A percentile compares a stretch with the other conserved stretches of the same genome.
Conservation (phyloP, 2,113 vertebrate species). For the Mastomys natalensis region DNA sequence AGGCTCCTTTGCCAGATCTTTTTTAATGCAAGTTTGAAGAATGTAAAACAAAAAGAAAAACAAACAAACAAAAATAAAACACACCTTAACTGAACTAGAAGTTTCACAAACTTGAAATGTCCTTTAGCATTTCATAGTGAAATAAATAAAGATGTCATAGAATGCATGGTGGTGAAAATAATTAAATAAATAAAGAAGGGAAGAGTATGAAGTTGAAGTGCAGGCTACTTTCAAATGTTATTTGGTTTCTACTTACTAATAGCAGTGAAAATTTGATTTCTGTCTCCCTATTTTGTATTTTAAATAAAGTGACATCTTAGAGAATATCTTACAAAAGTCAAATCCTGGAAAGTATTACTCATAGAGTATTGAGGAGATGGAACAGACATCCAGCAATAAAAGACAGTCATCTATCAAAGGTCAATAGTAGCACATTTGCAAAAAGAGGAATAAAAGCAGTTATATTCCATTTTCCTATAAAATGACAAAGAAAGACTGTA, state of each 20-base stretch:
- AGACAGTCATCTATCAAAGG: background rate
- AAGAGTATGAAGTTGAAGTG: background rate
- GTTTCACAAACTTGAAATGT: conserved; percentile 8
- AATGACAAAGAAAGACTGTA: conserved; percentile 26
- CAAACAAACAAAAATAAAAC: background rate
- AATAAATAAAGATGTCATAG: background rate
- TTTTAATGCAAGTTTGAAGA: conserved; percentile 20
- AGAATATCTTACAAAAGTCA: background rate
- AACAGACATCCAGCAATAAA: background rate
- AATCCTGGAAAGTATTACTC: conserved; percentile 2
- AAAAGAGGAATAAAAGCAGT: background rate
- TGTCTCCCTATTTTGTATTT: background rate
- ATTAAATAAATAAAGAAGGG: background rate
- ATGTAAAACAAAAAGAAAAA: background rate
- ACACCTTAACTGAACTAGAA: background rate
- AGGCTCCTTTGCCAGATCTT: background rate
- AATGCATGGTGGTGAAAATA: background rate
- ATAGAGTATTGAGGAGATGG: background rate
- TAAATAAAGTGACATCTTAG: conserved; percentile 36
- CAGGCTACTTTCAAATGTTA: background rate
- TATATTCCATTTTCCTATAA: conserved; percentile 34
- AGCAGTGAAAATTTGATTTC: background rate
- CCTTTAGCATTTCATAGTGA: background rate
- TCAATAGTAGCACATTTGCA: background rate
- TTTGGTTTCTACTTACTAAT: background rate